These are phyloP conservation scores for Meloidogyne chitwoodi DNA, from an alignment of 1,140 invertebrate genomes.

Conservation along the genomic window DNA sequence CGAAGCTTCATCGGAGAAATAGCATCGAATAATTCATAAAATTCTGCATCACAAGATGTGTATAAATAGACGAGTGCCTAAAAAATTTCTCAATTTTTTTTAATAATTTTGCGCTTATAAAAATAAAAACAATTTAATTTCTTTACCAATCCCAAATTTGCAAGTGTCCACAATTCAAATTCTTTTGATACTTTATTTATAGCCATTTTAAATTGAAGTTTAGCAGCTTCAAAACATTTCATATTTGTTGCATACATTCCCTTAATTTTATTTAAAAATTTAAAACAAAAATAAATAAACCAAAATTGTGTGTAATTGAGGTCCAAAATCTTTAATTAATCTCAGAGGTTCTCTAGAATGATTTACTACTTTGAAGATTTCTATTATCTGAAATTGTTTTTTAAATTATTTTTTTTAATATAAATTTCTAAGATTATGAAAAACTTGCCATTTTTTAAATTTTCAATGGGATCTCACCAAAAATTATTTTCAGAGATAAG, in stretches of 20 bases:
- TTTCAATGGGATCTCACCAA: too few species aligned
- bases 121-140: background rate
- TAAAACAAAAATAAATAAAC: constrained; percentile 4
- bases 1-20: constrained; percentile 24
- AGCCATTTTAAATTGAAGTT: constrained; percentile 26
- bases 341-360: background rate
- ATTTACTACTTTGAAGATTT: background rate
- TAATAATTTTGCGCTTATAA: too few species aligned
- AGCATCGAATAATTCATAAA: constrained; percentile 32
- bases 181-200: constrained; percentile 30
- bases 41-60: constrained; percentile 23
- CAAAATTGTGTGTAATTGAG: constrained; percentile 38
- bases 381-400: background rate
- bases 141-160: constrained; percentile 19
- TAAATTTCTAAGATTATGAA: too few species aligned
- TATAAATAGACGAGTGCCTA: constrained; percentile 28
- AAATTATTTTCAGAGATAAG: too few species aligned
- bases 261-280: constrained; percentile 17
- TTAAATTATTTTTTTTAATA: too few species aligned
- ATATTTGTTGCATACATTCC: constrained; percentile 38
- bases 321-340: constrained; percentile 35
- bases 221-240: constrained; percentile 26
- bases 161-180: constrained; percentile 23
- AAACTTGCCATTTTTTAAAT: too few species aligned
- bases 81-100: background rate